Conservation (phyloP, 1,140 invertebrate species). For the Eciton burchellii region DNA sequence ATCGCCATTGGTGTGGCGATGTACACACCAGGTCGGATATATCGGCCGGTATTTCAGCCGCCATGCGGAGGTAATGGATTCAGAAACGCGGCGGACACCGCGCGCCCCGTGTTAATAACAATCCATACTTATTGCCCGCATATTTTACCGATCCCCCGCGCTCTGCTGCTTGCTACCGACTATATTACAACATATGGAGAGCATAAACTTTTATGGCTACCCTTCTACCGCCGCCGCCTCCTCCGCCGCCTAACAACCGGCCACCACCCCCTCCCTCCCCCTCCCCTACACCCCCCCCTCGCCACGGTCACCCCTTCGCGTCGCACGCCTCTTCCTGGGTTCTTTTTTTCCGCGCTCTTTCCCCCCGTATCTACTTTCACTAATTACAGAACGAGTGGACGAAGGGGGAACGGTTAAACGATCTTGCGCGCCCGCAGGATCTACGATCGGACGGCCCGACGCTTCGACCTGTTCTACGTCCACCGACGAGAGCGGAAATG, state of each 20-base stretch:
- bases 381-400: conserved; percentile 82
- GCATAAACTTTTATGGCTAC: conserved; percentile 86
- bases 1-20: conserved; percentile 75
- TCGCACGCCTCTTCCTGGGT: conserved; percentile 53
- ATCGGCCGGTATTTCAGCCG: conserved; percentile 86
- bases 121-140: conserved; percentile 86
- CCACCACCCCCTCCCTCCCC: conserved; percentile 56
- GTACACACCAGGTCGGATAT: conserved; percentile 84
- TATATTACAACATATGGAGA: conserved; percentile 87
- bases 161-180: conserved; percentile 83
- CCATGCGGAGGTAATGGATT: conserved; percentile 86
- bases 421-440: conserved; percentile 47
- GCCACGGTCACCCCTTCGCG: no score
- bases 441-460: conserved; percentile 51
- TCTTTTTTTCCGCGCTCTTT: conserved; percentile 37
- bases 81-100: conserved; percentile 85
- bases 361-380: conserved; percentile 80
- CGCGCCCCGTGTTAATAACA: conserved; percentile 86
- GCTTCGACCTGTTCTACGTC: conserved; percentile 40
- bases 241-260: conserved; percentile 67
- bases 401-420: conserved; percentile 51
- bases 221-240: conserved; percentile 80
- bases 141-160: conserved; percentile 86
- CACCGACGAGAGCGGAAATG: conserved; percentile 55
- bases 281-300: conserved; percentile 52